Percentiles rank a stretch among this genome's conserved stretches.
phyloP scores from a whole-genome alignment of 1,140 invertebrate species.

The Dreissena polymorpha region DNA sequence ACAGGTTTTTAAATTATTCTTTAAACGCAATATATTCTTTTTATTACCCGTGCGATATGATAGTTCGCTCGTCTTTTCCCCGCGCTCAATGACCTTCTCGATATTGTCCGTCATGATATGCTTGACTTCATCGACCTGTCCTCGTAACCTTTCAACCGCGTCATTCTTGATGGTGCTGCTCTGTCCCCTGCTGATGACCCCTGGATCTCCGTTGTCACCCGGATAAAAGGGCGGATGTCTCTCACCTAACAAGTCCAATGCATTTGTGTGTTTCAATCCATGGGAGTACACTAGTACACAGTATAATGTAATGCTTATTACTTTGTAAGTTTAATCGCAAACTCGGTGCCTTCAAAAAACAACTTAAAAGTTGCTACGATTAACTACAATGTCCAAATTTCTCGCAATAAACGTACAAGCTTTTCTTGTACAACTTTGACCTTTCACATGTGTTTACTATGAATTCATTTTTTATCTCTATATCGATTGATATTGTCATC shows the following conservation, averaged over 20 bases:
- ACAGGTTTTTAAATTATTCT: neutral
- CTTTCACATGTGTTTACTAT: too few relatives aligned
- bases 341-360: too few relatives aligned
- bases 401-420: too few relatives aligned
- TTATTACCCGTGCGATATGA: constrained; percentile 33
- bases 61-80: constrained; percentile 24
- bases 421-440: too few relatives aligned
- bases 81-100: constrained; percentile 51
- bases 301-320: neutral
- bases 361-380: too few relatives aligned
- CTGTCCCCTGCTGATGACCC: neutral
- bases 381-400: too few relatives aligned
- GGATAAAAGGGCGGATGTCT: neutral
- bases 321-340: neutral
- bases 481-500: too few relatives aligned
- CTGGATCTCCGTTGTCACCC: neutral
- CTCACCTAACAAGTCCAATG: neutral
- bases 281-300: neutral
- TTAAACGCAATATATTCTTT: neutral
- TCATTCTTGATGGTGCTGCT: neutral
- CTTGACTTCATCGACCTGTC: constrained; percentile 48
- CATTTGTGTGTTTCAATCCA: neutral
- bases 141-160: constrained; percentile 11
- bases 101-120: constrained; percentile 52
- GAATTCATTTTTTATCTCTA: too few relatives aligned